Evolutionary conservation across 2,113 vertebrate genomes (phyloP).

Genomic region (Mormyrus lacerda): DNA sequence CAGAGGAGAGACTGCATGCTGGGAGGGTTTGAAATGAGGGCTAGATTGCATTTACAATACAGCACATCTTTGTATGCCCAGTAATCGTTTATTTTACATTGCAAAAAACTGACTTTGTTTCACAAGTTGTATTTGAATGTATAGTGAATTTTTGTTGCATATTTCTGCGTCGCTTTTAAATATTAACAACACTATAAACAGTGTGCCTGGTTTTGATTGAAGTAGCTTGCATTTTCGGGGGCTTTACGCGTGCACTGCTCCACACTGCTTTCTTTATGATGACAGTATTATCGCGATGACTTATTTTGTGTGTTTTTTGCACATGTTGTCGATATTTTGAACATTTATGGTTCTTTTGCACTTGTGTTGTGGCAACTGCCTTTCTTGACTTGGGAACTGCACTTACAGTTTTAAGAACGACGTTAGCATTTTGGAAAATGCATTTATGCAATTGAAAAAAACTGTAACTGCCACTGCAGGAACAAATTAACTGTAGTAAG

Average conservation of each 20-base stretch:
- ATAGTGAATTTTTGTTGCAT: background rate
- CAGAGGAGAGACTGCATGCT: background rate
- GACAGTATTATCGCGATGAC: background rate
- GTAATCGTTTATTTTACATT: background rate
- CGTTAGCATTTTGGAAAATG: background rate
- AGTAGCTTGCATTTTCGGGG: background rate
- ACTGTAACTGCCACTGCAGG: background rate
- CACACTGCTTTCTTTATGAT: background rate
- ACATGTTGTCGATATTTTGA: background rate
- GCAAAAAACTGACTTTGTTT: background rate
- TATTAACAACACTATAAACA: background rate
- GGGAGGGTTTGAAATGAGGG: background rate
- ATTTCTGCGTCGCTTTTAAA: background rate
- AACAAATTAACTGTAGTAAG: background rate
- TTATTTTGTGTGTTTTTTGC: background rate
- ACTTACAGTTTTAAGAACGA: background rate
- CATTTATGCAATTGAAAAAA: background rate
- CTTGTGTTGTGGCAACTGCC: background rate
- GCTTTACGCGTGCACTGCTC: background rate
- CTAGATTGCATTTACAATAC: background rate
- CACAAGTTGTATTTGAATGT: background rate
- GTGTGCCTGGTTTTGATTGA: background rate
- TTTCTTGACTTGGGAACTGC: background rate
- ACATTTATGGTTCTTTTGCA: background rate
- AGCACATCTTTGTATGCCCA: background rate